phyloP scores from a whole-genome alignment of 2,113 vertebrate genomes.

The Hepsetus odoe region DNA sequence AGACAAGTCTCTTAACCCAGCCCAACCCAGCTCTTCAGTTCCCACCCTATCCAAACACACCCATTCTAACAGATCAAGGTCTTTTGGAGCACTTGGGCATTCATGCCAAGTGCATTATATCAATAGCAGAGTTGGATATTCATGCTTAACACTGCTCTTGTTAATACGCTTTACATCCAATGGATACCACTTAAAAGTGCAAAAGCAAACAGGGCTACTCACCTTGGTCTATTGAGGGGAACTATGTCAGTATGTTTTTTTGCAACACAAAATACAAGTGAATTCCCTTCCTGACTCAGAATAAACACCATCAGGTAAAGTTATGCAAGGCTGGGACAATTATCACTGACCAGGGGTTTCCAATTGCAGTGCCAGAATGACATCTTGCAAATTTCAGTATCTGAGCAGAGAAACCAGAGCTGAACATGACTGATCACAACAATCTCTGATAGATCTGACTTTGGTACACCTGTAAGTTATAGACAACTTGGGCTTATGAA shows the following conservation, averaged over 20 bases:
- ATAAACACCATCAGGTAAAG: too few relatives aligned
- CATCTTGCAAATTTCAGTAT: too few relatives aligned
- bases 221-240: background rate
- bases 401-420: too few relatives aligned
- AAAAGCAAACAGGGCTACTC: background rate
- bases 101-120: conserved; percentile 9
- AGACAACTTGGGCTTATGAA: too few relatives aligned
- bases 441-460: too few relatives aligned
- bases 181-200: conserved; percentile 6
- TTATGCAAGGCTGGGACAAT: background rate
- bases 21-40: conserved; percentile 21
- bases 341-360: background rate
- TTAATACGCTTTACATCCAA: conserved; percentile 24
- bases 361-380: too few relatives aligned
- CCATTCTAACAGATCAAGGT: conserved; percentile 34
- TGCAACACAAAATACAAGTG: background rate
- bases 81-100: conserved; percentile 9
- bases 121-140: conserved; percentile 35
- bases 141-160: conserved; percentile 9
- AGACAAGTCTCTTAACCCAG: background rate
- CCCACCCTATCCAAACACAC: conserved; percentile 36
- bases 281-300: background rate
- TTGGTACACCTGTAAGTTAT: too few relatives aligned
- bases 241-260: background rate
- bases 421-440: too few relatives aligned